Percentiles rank a stretch among this genome's conserved stretches.
phyloP scores from a whole-genome alignment of 2,113 vertebrate genomes.

The Procavia capensis region DNA sequence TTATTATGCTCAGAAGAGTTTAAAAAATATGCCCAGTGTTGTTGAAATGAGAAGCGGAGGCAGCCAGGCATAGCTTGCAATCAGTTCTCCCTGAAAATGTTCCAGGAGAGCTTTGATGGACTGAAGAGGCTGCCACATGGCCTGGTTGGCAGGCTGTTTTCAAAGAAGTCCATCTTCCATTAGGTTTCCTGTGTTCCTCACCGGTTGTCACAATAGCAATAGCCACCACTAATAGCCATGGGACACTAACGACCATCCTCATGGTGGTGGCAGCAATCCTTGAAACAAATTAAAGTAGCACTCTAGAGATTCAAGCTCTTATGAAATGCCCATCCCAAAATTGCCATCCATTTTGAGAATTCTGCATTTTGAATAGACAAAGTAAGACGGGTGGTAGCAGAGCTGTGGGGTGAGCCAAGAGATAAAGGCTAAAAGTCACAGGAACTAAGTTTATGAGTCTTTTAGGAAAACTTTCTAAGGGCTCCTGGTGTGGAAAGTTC shows the following conservation, averaged over 20 bases:
- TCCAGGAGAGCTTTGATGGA: constrained; percentile 60
- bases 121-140: constrained; percentile 55
- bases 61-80: constrained; percentile 81
- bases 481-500: neutral
- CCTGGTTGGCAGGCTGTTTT: constrained; percentile 19
- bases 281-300: neutral
- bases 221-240: neutral
- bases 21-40: constrained; percentile 80
- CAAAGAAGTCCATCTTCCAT: constrained; percentile 35
- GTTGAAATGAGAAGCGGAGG: constrained; percentile 61
- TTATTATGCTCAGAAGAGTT: constrained; percentile 76
- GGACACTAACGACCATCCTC: neutral
- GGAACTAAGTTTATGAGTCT: neutral
- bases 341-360: neutral
- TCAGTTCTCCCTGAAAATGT: constrained; percentile 69
- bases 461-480: neutral
- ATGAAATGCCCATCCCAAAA: neutral
- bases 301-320: neutral
- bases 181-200: neutral
- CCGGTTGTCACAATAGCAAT: neutral
- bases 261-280: neutral
- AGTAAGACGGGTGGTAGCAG: neutral
- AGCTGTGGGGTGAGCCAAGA: neutral
- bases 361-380: neutral
- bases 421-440: neutral